A percentile compares a stretch with the other conserved stretches of the same genome.
These are phyloP conservation scores for Ophonus ardosiacus DNA, from an alignment of 2,888 invertebrate genomes.

Conservation along the genomic window DNA sequence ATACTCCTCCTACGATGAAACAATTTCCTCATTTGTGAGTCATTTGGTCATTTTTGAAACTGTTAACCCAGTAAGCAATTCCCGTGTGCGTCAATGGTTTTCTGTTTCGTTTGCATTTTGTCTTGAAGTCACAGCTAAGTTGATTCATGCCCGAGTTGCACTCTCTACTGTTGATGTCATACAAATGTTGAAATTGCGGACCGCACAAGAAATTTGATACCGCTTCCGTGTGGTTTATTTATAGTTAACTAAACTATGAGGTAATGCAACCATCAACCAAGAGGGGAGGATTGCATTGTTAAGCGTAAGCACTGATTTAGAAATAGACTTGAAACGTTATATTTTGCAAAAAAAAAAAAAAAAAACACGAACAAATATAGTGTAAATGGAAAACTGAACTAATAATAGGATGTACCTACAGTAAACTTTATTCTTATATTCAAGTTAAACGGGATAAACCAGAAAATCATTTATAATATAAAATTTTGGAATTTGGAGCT, in stretches of 20 bases:
- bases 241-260: slow-evolving; percentile 1
- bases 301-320: neutral
- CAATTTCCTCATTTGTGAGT: neutral
- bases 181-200: slow-evolving; percentile 1
- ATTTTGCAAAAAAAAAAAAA: neutral
- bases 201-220: slow-evolving; percentile 17
- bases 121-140: neutral
- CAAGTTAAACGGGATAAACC: too few relatives aligned
- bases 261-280: neutral
- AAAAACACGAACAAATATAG: too few relatives aligned
- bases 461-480: too few relatives aligned
- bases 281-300: neutral
- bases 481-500: too few relatives aligned
- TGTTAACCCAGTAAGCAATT: neutral
- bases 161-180: slow-evolving; percentile 9
- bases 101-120: slow-evolving; percentile 28
- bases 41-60: neutral
- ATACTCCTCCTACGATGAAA: neutral
- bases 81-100: slow-evolving; percentile 8
- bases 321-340: neutral
- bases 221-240: slow-evolving; percentile 20
- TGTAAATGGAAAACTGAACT: too few relatives aligned
- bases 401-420: too few relatives aligned
- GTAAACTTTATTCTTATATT: too few relatives aligned
- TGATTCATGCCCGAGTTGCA: slow-evolving; percentile 1